Evolutionary conservation across 2,888 invertebrate genomes (phyloP), one percentile per base, ranked within the genome.

Genomic region (Drosophila putrida): DNA sequence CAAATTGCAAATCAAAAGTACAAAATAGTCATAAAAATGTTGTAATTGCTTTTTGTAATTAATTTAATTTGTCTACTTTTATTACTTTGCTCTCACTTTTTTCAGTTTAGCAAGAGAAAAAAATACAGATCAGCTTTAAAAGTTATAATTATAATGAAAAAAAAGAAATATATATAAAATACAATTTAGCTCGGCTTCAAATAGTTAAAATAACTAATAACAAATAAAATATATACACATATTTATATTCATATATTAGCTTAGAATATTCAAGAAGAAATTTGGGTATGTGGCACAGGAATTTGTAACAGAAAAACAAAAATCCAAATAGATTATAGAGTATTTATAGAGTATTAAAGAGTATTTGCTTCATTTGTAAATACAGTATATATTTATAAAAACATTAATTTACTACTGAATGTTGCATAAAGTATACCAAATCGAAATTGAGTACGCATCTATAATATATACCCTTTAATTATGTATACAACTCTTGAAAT

Each of bases 1-100:
- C 31, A 53, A 60, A 69, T 54, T 62, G 76, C 73, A 76, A 82
- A 75, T 67, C 43, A 67, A 68, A 61, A 86, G 83, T 86, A 82
- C 83, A 86, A 86, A 81, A 73, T 71, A 69, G 58, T 57, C 55
- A 67, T 68, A 62, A 41, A 55, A 62, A 57, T 53, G 50, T 65
- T 61, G 8, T 50, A 64, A 55, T 5, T 6, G 47, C 8, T 35
- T 5, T 38, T 1, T 15, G 44, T n/a, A 4, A 44, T 54, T 4
- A 35, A 11, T 15, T 11, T 9, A 25, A 9, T 33, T 41, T 9
- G 8, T 15, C n/a, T 36, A 6, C 8, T 13, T 35, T 44, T 50
- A 13, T 10, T 51, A 6, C 13, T 15, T 15, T 27, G 43, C 39
- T 27, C 6, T n/a, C 9, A 9, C n/a, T 6, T 33, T 35, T 47